phyloP scores from a whole-genome alignment of 1,140 invertebrate species.

The Macrosteles quadrilineatus region DNA sequence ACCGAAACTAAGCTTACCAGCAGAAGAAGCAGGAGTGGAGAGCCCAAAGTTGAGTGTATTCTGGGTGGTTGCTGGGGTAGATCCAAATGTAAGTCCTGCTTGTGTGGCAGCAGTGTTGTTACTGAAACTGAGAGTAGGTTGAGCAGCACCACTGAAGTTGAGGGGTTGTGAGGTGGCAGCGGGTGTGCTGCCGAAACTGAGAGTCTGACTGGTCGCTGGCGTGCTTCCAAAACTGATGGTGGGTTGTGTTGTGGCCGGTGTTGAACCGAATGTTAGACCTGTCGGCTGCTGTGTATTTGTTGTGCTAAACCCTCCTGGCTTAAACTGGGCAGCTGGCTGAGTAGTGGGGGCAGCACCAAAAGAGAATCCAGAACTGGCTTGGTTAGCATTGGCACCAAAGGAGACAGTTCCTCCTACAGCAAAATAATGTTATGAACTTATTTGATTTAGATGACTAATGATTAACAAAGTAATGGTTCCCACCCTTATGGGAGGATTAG shows the following conservation, averaged over 20 bases:
- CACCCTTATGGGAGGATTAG: no score
- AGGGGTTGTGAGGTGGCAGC: not conserved
- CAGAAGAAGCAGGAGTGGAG: constrained; percentile 1
- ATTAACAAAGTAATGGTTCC: no score
- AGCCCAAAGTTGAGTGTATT: not conserved
- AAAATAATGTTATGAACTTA: not conserved
- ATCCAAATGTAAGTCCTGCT: not conserved
- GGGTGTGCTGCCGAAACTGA: not conserved
- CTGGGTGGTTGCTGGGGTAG: not conserved
- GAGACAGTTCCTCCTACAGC: not conserved
- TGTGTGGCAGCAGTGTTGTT: not conserved
- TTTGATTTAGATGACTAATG: constrained; percentile 14
- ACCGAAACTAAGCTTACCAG: constrained; percentile 13
- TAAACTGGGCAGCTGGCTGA: constrained; percentile 32
- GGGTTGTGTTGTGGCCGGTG: not conserved
- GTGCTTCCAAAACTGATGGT: not conserved
- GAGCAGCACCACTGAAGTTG: not conserved
- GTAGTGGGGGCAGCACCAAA: constrained; percentile 47
- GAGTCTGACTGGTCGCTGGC: not conserved
- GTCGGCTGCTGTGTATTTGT: not conserved
- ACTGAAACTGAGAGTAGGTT: not conserved
- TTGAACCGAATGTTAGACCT: not conserved
- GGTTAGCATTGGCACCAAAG: constrained; percentile 41
- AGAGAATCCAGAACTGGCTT: constrained; percentile 42
- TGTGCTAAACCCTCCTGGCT: not conserved